Evolutionary conservation across 2,113 vertebrate species (phyloP).

Genomic region (Hypomesus transpacificus): DNA sequence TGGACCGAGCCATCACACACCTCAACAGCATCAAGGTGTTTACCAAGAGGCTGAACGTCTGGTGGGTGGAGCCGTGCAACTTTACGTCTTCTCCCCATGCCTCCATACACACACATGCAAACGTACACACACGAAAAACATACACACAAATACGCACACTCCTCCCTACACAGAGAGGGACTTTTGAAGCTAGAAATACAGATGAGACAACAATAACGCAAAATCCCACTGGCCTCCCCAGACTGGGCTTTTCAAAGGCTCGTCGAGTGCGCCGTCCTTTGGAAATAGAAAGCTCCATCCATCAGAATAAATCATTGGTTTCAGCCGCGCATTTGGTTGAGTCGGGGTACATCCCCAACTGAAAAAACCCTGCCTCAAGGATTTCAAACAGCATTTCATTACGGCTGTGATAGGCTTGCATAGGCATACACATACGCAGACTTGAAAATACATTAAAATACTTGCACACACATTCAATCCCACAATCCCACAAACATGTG

Average conservation of each 20-base stretch:
- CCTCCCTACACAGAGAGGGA: neutral
- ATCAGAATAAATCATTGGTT: constrained; percentile 20
- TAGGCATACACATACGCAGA: too few species aligned
- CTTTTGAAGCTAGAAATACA: neutral
- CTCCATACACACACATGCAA: too few species aligned
- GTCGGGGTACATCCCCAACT: neutral
- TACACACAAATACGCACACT: too few species aligned
- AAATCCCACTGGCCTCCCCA: neutral
- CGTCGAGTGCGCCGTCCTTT: neutral
- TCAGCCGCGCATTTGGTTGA: constrained; percentile 16
- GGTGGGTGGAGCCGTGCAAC: constrained; percentile 64
- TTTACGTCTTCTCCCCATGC: too few species aligned
- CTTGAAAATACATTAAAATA: too few species aligned
- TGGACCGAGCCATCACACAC: constrained; percentile 87
- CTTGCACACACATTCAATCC: too few species aligned
- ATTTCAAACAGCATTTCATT: constrained; percentile 10
- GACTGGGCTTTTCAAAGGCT: constrained; percentile 7
- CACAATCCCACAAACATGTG: too few species aligned
- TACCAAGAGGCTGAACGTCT: constrained; percentile 87
- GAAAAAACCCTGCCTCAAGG: neutral
- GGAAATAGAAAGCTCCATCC: constrained; percentile 26
- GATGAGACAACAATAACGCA: neutral
- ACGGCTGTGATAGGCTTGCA: neutral
- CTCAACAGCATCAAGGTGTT: constrained; percentile 88
- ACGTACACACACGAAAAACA: too few species aligned